Evolutionary conservation across 2,113 vertebrate genomes (phyloP).

Genomic region (Isichthys henryi): DNA sequence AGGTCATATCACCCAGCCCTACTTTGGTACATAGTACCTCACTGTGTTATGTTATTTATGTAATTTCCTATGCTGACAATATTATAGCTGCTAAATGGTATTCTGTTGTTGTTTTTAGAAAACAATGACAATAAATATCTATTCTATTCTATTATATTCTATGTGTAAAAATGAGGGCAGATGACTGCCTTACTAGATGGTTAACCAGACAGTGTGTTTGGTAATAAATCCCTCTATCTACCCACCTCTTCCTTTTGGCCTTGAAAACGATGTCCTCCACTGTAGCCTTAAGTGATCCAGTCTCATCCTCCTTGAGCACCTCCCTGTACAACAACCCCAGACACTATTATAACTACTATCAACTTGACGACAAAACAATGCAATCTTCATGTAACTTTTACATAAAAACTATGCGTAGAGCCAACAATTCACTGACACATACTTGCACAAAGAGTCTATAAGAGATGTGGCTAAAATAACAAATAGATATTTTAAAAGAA

Average conservation of each 20-base stretch:
- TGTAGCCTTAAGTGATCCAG: slow-evolving; percentile 86
- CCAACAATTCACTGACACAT: background rate
- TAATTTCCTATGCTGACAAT: too few species aligned
- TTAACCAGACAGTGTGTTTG: background rate
- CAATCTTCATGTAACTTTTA: background rate
- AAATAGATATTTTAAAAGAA: background rate
- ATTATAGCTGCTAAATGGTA: too few species aligned
- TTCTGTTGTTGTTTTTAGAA: too few species aligned
- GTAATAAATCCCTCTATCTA: slow-evolving; percentile 4
- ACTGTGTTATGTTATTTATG: too few species aligned
- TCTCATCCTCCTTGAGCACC: slow-evolving; percentile 92
- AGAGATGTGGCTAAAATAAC: background rate
- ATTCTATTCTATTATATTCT: background rate
- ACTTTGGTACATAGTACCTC: too few species aligned
- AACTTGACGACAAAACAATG: background rate
- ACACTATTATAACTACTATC: background rate
- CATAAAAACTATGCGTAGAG: background rate
- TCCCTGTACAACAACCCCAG: slow-evolving; percentile 64
- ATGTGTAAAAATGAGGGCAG: background rate
- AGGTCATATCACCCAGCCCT: too few species aligned
- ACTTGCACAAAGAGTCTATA: background rate
- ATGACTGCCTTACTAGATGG: background rate
- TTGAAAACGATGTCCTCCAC: slow-evolving; percentile 94
- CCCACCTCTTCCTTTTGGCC: slow-evolving; percentile 84
- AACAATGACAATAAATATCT: too few species aligned